A percentile compares a stretch with the other conserved stretches of the same genome.
phyloP scores from a whole-genome alignment of 1,140 invertebrate genomes.

The Dendrolimus kikuchii region DNA sequence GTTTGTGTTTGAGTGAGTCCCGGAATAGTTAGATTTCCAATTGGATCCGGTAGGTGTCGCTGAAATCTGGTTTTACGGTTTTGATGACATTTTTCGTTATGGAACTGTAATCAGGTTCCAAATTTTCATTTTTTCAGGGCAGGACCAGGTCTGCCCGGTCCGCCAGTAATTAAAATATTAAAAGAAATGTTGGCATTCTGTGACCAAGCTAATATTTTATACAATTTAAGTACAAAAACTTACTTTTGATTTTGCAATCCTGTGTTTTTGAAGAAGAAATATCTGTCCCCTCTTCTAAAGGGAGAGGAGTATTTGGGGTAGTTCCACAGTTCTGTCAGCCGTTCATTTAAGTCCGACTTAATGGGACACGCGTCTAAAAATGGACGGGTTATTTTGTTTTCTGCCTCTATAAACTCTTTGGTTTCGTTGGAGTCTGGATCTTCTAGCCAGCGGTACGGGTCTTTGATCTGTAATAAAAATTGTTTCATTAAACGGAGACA shows the following conservation, averaged over 20 bases:
- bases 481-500: neutral
- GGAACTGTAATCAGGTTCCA: too few relatives aligned
- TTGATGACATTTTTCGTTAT: too few relatives aligned
- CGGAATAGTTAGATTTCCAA: too few relatives aligned
- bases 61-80: too few relatives aligned
- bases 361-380: constrained; percentile 86
- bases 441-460: constrained; percentile 98
- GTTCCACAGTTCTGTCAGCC: constrained; percentile 94
- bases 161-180: neutral
- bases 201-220: neutral
- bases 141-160: too few relatives aligned
- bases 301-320: constrained; percentile 96
- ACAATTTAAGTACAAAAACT: constrained; percentile 15
- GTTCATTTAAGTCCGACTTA: constrained; percentile 81
- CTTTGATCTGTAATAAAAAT: constrained; percentile 78
- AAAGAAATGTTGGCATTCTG: neutral
- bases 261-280: constrained; percentile 95
- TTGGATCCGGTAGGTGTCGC: too few relatives aligned
- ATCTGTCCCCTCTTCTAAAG: constrained; percentile 85
- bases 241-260: constrained; percentile 98
- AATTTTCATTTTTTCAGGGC: too few relatives aligned
- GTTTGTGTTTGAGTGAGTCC: too few relatives aligned
- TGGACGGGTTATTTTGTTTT: constrained; percentile 92
- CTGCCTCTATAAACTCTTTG: constrained; percentile 90
- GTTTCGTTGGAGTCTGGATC: constrained; percentile 95